A percentile compares a stretch with the other conserved stretches of the same genome.
These are phyloP conservation scores for Therioaphis trifolii DNA, from an alignment of 2,888 invertebrate genomes.

Conservation along the genomic window DNA sequence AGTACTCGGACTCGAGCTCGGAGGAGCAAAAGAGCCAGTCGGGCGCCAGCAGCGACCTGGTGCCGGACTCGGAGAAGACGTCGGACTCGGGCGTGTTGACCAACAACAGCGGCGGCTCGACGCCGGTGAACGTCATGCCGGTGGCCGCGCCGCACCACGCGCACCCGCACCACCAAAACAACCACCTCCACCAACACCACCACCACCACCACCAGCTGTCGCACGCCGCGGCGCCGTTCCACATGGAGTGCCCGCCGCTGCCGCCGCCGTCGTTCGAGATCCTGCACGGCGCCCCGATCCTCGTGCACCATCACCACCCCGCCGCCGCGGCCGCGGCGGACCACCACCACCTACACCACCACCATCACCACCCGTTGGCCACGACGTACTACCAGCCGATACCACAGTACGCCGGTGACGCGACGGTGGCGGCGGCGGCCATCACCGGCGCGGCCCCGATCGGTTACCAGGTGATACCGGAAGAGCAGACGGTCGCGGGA, in stretches of 20 bases:
- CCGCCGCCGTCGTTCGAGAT: conserved; percentile 42
- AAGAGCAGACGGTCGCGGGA: neutral
- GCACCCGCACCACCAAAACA: too few relatives aligned
- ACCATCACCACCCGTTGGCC: conserved; percentile 1
- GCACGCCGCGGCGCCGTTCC: conserved; percentile 42
- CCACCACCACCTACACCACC: conserved; percentile 13
- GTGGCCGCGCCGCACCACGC: neutral
- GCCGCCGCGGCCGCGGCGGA: neutral
- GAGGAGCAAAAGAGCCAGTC: conserved; percentile 65
- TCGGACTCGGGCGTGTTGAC: conserved; percentile 66
- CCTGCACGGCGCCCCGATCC: conserved; percentile 25
- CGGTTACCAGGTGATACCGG: conserved; percentile 50
- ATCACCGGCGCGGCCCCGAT: neutral
- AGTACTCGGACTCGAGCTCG: conserved; percentile 67
- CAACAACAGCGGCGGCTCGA: conserved; percentile 65
- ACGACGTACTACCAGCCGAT: conserved; percentile 39
- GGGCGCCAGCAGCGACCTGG: conserved; percentile 65
- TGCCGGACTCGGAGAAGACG: conserved; percentile 65
- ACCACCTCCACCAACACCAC: too few relatives aligned
- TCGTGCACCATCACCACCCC: conserved; percentile 16
- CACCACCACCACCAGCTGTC: neutral
- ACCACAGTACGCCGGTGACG: conserved; percentile 36
- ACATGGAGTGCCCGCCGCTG: conserved; percentile 51
- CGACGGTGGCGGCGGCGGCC: neutral
- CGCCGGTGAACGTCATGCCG: conserved; percentile 58